phyloP scores from a whole-genome alignment of 2,888 invertebrate genomes.

The Aphodius granarius region DNA sequence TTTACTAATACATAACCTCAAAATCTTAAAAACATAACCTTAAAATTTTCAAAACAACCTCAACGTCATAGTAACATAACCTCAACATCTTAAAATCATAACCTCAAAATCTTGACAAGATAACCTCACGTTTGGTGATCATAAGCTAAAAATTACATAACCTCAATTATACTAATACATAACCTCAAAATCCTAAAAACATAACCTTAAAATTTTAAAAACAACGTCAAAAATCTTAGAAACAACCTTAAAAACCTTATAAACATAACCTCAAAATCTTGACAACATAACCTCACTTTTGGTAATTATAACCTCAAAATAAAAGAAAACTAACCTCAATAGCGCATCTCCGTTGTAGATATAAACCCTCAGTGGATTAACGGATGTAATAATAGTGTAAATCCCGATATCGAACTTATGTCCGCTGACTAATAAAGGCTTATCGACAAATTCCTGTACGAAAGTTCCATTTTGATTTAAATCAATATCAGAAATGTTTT shows the following conservation, averaged over 20 bases:
- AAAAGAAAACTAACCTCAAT: slow-evolving; percentile 66
- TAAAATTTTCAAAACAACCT: no score
- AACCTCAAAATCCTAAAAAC: no score
- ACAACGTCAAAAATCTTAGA: no score
- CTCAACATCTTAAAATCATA: no score
- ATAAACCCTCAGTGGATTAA: slow-evolving; percentile 88
- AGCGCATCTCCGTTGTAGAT: slow-evolving; percentile 87
- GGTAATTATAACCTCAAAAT: neutral
- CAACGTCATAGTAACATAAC: no score
- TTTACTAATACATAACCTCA: no score
- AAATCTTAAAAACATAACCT: no score
- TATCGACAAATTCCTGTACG: slow-evolving; percentile 87
- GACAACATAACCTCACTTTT: neutral
- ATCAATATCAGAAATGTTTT: slow-evolving; percentile 70
- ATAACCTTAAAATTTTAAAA: no score
- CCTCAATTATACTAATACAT: no score
- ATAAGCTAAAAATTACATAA: no score
- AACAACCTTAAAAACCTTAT: neutral
- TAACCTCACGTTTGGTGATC: no score
- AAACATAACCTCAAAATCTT: slow-evolving; percentile 4
- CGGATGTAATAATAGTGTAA: slow-evolving; percentile 87
- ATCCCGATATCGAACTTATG: slow-evolving; percentile 97
- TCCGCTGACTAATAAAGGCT: slow-evolving; percentile 87
- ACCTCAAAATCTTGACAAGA: no score
- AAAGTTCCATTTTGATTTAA: slow-evolving; percentile 71